phyloP scores from a whole-genome alignment of 2,797 vertebrate genomes.

The Triplophysa yarkandensis region DNA sequence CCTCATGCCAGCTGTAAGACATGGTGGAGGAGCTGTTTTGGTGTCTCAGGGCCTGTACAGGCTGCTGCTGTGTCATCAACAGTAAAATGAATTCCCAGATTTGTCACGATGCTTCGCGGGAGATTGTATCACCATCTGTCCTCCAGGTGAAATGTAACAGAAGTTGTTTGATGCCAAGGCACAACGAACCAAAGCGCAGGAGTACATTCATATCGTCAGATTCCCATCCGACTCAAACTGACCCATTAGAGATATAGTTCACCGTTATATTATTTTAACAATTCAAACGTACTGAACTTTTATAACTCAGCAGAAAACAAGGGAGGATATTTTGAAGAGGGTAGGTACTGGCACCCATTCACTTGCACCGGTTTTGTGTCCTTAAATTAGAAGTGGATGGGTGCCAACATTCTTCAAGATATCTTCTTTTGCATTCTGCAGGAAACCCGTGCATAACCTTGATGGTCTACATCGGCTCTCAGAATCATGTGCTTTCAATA shows the following conservation, averaged over 20 bases:
- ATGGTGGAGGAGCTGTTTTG: background rate
- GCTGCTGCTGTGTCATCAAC: conserved; percentile 10
- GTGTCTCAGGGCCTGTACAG: conserved; percentile 3
- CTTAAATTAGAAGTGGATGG: too few relatives aligned
- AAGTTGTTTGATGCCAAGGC: background rate
- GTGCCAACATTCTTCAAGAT: too few relatives aligned
- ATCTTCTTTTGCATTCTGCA: too few relatives aligned
- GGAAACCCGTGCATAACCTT: too few relatives aligned
- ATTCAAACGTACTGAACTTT: too few relatives aligned
- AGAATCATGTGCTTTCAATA: background rate
- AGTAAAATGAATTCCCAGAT: conserved; percentile 11
- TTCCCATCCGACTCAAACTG: too few relatives aligned
- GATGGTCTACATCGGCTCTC: background rate
- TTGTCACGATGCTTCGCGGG: conserved; percentile 1
- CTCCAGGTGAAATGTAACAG: conserved; percentile 5
- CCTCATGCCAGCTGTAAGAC: background rate
- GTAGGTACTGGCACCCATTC: too few relatives aligned
- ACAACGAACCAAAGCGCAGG: background rate
- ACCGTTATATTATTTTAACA: too few relatives aligned
- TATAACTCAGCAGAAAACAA: too few relatives aligned
- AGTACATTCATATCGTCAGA: conserved; percentile 5
- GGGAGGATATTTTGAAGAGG: too few relatives aligned
- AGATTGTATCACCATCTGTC: conserved; percentile 6
- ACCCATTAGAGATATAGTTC: too few relatives aligned
- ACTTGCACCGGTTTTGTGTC: too few relatives aligned